Evolutionary conservation across 2,797 vertebrate genomes (phyloP).

Genomic region (Bovichtus diacanthus): DNA sequence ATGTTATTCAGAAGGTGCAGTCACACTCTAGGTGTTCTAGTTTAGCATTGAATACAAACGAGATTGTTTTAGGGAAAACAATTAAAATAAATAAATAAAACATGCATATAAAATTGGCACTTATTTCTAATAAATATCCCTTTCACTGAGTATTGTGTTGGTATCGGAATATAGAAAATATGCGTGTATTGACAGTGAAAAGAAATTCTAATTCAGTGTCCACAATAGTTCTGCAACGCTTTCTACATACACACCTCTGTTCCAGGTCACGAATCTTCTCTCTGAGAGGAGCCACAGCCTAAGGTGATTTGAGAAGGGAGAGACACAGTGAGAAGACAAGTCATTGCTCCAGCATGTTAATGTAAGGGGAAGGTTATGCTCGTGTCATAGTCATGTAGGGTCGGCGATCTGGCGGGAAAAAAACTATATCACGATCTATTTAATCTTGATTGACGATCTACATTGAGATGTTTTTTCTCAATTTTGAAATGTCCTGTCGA

Average conservation of each 20-base stretch:
- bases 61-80: not conserved
- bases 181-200: not conserved
- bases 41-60: not conserved
- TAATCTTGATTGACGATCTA: not conserved
- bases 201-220: not conserved
- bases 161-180: not conserved
- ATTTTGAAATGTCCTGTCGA: not conserved
- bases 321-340: not conserved
- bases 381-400: not conserved
- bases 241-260: constrained; percentile 88
- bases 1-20: not conserved
- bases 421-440: not conserved
- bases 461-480: not conserved
- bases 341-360: not conserved
- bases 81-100: not conserved
- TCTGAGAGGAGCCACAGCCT: constrained; percentile 94
- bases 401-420: no score
- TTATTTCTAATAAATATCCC: not conserved
- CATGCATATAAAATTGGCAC: not conserved
- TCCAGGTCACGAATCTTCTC: constrained; percentile 98
- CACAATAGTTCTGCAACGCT: not conserved
- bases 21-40: not conserved
- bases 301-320: constrained; percentile 55
- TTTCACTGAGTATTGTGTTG: not conserved
- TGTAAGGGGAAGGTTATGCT: not conserved